Percentiles rank a stretch among this genome's conserved stretches.
Evolutionary conservation across 2,888 invertebrate species (phyloP).

Genomic region (Tillus elongatus): DNA sequence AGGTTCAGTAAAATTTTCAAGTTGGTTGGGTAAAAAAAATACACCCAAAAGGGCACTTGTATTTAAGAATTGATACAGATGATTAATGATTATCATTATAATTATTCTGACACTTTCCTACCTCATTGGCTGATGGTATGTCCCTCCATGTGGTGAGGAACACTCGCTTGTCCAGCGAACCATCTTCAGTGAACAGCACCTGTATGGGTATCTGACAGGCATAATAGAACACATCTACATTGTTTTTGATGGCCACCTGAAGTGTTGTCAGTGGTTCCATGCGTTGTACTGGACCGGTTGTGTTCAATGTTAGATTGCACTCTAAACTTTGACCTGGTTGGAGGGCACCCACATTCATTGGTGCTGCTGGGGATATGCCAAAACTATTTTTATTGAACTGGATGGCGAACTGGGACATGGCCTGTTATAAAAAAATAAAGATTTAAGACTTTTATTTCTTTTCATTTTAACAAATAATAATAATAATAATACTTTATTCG

Average conservation of each 20-base stretch:
- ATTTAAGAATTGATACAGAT: too few species aligned
- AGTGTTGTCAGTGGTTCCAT: slow-evolving; percentile 97
- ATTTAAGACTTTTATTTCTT: too few species aligned
- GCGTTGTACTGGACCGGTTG: slow-evolving; percentile 84
- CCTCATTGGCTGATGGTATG: slow-evolving; percentile 95
- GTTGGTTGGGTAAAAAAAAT: too few species aligned
- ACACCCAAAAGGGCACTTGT: too few species aligned
- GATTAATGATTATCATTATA: too few species aligned
- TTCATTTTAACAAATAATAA: too few species aligned
- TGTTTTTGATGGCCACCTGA: slow-evolving; percentile 98
- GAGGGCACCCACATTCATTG: slow-evolving; percentile 70
- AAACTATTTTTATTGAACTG: slow-evolving; percentile 99
- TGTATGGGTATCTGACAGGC: slow-evolving; percentile 89
- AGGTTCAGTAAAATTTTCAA: too few species aligned
- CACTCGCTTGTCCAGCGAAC: slow-evolving; percentile 93
- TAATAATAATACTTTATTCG: too few species aligned
- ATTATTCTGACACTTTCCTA: too few species aligned
- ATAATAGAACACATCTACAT: slow-evolving; percentile 97
- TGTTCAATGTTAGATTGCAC: slow-evolving; percentile 66
- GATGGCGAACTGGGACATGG: slow-evolving; percentile 93
- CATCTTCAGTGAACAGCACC: slow-evolving; percentile 90
- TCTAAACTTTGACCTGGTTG: slow-evolving; percentile 74
- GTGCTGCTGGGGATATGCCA: slow-evolving; percentile 80
- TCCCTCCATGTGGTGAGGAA: slow-evolving; percentile 99
- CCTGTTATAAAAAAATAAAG: slow-evolving; percentile 34